Conservation (phyloP, 2,797 vertebrate genomes). For the Onychomys arenicola region DNA sequence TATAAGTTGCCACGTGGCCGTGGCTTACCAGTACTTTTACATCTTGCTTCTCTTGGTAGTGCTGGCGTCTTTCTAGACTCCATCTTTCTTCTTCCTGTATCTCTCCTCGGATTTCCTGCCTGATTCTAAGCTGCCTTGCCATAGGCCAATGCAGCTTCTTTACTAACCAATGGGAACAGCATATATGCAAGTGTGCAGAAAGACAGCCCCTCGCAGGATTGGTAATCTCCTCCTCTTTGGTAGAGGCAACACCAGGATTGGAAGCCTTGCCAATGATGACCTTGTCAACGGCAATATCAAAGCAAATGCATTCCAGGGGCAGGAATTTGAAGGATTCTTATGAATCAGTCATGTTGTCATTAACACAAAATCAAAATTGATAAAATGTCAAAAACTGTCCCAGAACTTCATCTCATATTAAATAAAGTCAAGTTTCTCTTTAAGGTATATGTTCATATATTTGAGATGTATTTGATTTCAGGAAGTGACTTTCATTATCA, state of each 20-base stretch:
- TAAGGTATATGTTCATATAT: neutral
- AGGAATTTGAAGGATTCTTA: slow-evolving; percentile 6
- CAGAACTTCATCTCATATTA: neutral
- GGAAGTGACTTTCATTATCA: neutral
- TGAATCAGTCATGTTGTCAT: neutral
- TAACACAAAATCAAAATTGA: neutral
- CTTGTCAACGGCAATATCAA: neutral
- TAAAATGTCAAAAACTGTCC: neutral
- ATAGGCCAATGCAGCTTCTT: too few species aligned
- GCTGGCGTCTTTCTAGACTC: too few species aligned
- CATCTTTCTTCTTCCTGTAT: too few species aligned
- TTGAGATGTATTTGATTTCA: slow-evolving; percentile 4
- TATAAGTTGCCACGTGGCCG: too few species aligned
- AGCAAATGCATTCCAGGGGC: neutral
- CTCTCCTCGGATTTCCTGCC: too few species aligned
- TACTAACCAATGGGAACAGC: too few species aligned
- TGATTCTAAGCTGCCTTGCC: too few species aligned
- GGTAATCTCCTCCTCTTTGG: neutral
- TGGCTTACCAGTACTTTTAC: too few species aligned
- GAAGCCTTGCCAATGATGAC: neutral
- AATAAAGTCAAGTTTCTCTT: neutral
- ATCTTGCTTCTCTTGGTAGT: too few species aligned
- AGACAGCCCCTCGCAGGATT: neutral
- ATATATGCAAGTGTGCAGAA: too few species aligned
- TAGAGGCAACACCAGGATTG: neutral